phyloP scores from a whole-genome alignment of 2,113 vertebrate genomes.

The Cygnus atratus region DNA sequence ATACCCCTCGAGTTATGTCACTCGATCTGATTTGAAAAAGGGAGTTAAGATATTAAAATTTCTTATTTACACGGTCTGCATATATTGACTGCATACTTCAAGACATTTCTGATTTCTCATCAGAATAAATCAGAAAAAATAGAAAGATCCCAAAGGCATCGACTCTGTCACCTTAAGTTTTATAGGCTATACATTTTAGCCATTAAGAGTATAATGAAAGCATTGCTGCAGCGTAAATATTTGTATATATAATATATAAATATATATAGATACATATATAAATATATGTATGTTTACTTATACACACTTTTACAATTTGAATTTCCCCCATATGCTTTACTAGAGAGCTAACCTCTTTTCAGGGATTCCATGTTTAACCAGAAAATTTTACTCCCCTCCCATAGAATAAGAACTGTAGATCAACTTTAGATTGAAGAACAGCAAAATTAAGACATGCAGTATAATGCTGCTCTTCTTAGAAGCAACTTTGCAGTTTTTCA shows the following conservation, averaged over 20 bases:
- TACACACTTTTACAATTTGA: background rate
- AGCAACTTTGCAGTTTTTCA: background rate
- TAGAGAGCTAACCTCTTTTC: background rate
- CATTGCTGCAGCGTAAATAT: background rate
- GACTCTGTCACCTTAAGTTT: background rate
- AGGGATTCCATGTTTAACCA: background rate
- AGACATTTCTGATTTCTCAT: background rate
- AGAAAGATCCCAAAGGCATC: background rate
- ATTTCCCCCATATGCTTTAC: background rate
- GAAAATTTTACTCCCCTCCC: background rate
- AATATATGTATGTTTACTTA: background rate
- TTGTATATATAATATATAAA: background rate
- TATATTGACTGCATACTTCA: background rate
- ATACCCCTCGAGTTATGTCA: slow-evolving; percentile 76
- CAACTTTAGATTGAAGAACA: background rate
- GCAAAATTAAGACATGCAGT: background rate
- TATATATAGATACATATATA: no score
- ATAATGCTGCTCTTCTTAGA: background rate
- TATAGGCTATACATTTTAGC: background rate
- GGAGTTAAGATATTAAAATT: background rate
- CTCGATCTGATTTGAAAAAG: slow-evolving; percentile 71
- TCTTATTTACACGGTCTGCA: background rate
- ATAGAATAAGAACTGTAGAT: background rate
- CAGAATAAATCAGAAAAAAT: background rate
- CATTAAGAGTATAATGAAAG: background rate